Evolutionary conservation across 2,113 vertebrate species (phyloP).

Genomic region (Brachyhypopomus occidentalis): DNA sequence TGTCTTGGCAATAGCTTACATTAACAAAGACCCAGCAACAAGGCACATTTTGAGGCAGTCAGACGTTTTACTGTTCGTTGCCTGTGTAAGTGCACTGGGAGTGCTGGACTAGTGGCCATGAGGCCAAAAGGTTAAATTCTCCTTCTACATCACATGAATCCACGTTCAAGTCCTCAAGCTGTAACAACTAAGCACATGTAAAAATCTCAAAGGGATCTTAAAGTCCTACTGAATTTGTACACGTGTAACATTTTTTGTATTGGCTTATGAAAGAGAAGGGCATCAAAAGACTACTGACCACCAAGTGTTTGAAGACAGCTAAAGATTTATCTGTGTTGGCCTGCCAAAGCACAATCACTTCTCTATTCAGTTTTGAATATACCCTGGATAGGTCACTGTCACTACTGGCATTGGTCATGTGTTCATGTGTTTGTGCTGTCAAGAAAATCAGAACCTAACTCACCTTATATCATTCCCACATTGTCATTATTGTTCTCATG

Average conservation of each 20-base stretch:
- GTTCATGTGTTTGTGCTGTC: not conserved
- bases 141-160: not conserved
- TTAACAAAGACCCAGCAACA: too few species aligned
- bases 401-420: not conserved
- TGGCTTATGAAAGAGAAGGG: not conserved
- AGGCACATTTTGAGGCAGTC: not conserved
- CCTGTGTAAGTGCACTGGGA: not conserved
- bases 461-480: not conserved
- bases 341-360: not conserved
- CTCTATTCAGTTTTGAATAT: not conserved
- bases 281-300: not conserved
- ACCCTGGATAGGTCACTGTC: too few species aligned
- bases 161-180: not conserved
- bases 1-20: too few species aligned
- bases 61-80: not conserved
- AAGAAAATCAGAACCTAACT: not conserved
- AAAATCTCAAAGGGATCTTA: not conserved
- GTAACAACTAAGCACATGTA: not conserved
- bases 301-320: not conserved
- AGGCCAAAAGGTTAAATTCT: constrained; percentile 12
- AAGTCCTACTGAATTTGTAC: not conserved
- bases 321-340: not conserved
- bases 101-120: not conserved
- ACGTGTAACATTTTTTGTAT: not conserved
- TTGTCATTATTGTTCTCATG: not conserved